Base-by-base conservation (phyloP, 1,140 invertebrate species). In the Bombus breviceps region DNA sequence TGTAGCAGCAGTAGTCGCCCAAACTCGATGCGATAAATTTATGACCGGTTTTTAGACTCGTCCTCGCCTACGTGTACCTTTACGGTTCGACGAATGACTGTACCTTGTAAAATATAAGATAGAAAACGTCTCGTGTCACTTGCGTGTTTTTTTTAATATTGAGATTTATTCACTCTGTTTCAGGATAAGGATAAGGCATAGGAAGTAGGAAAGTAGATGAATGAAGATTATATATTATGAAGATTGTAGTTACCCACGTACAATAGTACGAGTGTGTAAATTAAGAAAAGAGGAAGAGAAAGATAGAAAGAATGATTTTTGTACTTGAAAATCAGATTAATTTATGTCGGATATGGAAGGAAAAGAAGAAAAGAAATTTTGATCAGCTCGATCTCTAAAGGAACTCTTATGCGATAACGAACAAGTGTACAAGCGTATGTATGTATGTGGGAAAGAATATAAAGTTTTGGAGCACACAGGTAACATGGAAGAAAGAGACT, bases 1-100 rank as follows among this genome's bases (percentile, higher is more conserved):
- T n/a, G 47, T 59, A 57, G 68, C 47, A 28, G 43, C n/a, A 22
- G 43, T 41, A 76, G 62, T 75, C 71, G 41, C 41, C 72, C 74
- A 74, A 77, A 69, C 57, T 69, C 74, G 74, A 57, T 64, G 43
- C 32, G 64, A 8, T 15, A 47, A 78, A 83, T 83, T 83, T 83
- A 83, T 47, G 74, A 66, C 9, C 62, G 37, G 39, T 78, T 78
- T 83, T 83, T 57, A 22, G 28, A 34, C 18, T 28, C 74, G 41
- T 28, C 43, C n/a, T 64, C 8, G 10, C 9, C 28, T 32, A 28
- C 10, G 10, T 5, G 12, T 68, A 68, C 32, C 37, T 78, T 77
- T 28, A 41, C n/a, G 64, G 47, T 25, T 68, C 74, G 81, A 77
- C 62, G 64, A 78, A 69, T 78, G 43, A 47, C 37, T 3, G 43